These are phyloP conservation scores for Scophthalmus maximus DNA, from an alignment of 2,113 vertebrate species.

Conservation along the genomic window DNA sequence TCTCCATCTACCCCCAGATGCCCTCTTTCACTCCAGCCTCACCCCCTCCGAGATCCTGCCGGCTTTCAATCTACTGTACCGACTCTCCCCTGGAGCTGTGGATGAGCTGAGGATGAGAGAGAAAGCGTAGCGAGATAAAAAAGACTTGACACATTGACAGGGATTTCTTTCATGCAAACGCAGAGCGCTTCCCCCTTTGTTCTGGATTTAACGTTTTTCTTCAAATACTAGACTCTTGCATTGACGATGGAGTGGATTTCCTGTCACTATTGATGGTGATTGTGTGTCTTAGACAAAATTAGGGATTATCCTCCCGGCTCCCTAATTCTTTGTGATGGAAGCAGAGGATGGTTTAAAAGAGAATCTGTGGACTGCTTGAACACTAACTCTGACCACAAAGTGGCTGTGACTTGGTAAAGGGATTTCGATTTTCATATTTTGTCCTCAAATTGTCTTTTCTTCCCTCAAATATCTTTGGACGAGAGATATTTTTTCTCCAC, in stretches of 20 bases:
- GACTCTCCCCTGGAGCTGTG: slow-evolving; percentile 63
- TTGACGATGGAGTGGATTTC: slow-evolving; percentile 27
- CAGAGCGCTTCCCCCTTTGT: slow-evolving; percentile 60
- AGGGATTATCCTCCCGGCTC: slow-evolving; percentile 43
- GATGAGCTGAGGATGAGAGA: slow-evolving; percentile 56
- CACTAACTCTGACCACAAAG: slow-evolving; percentile 46
- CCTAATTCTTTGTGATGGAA: slow-evolving; percentile 65
- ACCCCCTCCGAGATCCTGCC: slow-evolving; percentile 54
- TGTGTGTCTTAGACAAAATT: slow-evolving; percentile 35
- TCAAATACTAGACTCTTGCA: slow-evolving; percentile 6
- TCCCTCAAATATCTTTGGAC: slow-evolving; percentile 6
- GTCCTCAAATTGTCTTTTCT: slow-evolving; percentile 2
- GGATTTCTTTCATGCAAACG: slow-evolving; percentile 43
- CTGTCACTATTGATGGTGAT: slow-evolving; percentile 30
- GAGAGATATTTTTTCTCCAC: slow-evolving; percentile 18
- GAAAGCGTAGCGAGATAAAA: slow-evolving; percentile 53
- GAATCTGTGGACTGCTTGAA: slow-evolving; percentile 47
- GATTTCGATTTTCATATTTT: slow-evolving; percentile 53
- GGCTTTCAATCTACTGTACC: slow-evolving; percentile 61
- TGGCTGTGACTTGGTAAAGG: slow-evolving; percentile 42
- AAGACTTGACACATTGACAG: slow-evolving; percentile 46
- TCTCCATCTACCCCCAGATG: slow-evolving; percentile 55
- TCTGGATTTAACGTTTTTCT: slow-evolving; percentile 45
- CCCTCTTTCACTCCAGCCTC: slow-evolving; percentile 58
- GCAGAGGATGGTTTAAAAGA: slow-evolving; percentile 55